These are phyloP conservation scores for Pogonocichla stellata DNA, from an alignment of 2,113 vertebrate species.

Conservation along the genomic window DNA sequence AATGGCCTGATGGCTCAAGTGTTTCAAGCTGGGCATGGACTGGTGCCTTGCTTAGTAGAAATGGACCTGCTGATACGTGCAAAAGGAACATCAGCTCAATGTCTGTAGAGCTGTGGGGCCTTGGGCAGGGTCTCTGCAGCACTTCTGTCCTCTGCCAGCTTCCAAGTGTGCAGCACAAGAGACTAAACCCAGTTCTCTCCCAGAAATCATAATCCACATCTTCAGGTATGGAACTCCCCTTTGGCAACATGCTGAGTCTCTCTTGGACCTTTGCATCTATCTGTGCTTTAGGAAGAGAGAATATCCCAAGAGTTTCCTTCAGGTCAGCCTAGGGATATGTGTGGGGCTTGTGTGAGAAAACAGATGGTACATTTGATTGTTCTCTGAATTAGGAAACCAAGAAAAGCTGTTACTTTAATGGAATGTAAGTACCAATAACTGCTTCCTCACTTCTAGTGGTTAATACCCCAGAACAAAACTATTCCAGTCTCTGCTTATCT, in stretches of 20 bases:
- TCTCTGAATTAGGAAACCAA: neutral
- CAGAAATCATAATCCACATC: neutral
- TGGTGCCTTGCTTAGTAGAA: neutral
- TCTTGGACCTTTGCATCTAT: neutral
- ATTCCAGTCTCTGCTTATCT: neutral
- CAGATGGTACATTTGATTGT: neutral
- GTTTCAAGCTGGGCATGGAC: neutral
- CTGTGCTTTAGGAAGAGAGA: neutral
- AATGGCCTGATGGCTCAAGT: neutral
- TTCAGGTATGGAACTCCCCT: neutral
- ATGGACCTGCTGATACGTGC: neutral
- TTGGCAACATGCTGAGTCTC: neutral
- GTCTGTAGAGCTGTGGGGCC: neutral
- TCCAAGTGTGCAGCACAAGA: neutral
- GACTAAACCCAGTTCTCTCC: neutral
- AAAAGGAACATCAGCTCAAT: neutral
- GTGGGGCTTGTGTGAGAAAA: neutral
- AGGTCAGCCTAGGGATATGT: neutral
- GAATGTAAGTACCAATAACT: neutral
- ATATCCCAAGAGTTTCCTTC: neutral
- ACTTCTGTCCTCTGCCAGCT: neutral
- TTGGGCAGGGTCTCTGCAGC: neutral
- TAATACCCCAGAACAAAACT: neutral
- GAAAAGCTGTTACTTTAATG: neutral
- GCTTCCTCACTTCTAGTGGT: neutral